A percentile compares a stretch with the other conserved stretches of the same genome.
Evolutionary conservation across 2,888 invertebrate genomes (phyloP).

Genomic region (Tillus elongatus): DNA sequence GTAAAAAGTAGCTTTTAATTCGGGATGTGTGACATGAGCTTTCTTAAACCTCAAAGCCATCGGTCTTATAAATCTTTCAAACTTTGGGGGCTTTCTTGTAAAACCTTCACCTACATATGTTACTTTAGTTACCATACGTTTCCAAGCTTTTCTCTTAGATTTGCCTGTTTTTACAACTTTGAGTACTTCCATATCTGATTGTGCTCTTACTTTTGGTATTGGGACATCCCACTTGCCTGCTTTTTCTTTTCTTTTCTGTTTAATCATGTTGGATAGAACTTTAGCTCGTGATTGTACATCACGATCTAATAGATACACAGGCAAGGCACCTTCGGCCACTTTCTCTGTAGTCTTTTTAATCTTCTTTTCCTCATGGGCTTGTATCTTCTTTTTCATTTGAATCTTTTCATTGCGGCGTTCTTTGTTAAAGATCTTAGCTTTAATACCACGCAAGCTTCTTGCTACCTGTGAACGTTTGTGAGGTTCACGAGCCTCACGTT

Average conservation of each 20-base stretch:
- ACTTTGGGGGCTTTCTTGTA: slow-evolving; percentile 98
- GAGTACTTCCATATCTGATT: slow-evolving; percentile 95
- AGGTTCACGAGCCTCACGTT: slow-evolving; percentile 89
- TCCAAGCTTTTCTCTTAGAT: slow-evolving; percentile 93
- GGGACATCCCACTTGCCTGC: slow-evolving; percentile 99
- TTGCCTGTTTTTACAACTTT: slow-evolving; percentile 88
- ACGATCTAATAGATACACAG: slow-evolving; percentile 94
- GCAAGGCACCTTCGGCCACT: slow-evolving; percentile 84
- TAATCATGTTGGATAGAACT: slow-evolving; percentile 96
- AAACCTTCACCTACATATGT: slow-evolving; percentile 97
- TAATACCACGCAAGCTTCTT: slow-evolving; percentile 84
- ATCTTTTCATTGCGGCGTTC: slow-evolving; percentile 96
- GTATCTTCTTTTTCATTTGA: slow-evolving; percentile 97
- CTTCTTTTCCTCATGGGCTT: slow-evolving; percentile 92
- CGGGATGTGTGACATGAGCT: slow-evolving; percentile 98
- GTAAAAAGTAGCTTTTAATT: slow-evolving; percentile 94
- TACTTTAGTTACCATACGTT: slow-evolving; percentile 98
- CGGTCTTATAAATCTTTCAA: slow-evolving; percentile 95
- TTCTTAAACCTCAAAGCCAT: slow-evolving; percentile 95
- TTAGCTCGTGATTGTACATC: slow-evolving; percentile 91
- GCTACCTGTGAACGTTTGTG: slow-evolving; percentile 88
- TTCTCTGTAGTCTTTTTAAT: slow-evolving; percentile 74
- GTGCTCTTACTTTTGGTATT: slow-evolving; percentile 94
- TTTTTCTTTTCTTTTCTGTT: slow-evolving; percentile 98
- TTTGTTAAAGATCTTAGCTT: slow-evolving; percentile 96